phyloP scores from a whole-genome alignment of 2,797 vertebrate species.

The Falco naumanni region DNA sequence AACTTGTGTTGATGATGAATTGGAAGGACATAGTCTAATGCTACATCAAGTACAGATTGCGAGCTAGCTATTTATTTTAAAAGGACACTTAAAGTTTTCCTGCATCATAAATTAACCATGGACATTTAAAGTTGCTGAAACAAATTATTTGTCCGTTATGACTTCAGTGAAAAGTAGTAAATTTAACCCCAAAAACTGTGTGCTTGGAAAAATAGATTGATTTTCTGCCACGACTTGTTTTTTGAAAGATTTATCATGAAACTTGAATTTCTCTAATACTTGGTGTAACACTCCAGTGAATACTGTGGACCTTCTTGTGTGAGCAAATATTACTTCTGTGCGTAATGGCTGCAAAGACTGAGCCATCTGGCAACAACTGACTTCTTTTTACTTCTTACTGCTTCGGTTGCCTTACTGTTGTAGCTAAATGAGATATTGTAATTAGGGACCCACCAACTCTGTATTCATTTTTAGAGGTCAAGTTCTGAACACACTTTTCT shows the following conservation, averaged over 20 bases:
- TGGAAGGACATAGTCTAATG: not conserved
- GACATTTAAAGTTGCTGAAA: not conserved
- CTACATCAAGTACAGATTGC: not conserved
- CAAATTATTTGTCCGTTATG: not conserved
- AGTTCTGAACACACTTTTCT: not conserved
- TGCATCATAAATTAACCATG: not conserved
- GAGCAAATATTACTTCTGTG: slow-evolving; percentile 37
- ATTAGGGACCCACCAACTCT: not conserved
- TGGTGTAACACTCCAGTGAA: not conserved
- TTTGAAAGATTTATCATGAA: not conserved
- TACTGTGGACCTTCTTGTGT: not conserved
- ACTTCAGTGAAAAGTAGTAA: not conserved
- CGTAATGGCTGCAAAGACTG: not conserved
- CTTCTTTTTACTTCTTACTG: not conserved
- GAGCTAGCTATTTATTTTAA: not conserved
- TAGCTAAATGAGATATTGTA: slow-evolving; percentile 18
- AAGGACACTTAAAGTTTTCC: not conserved
- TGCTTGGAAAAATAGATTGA: not conserved
- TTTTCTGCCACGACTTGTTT: not conserved
- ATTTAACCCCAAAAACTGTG: not conserved
- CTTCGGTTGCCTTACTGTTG: not conserved
- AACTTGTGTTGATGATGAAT: not conserved
- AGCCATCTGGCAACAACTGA: slow-evolving; percentile 7
- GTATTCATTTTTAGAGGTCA: slow-evolving; percentile 4
- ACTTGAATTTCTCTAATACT: not conserved